Percentiles rank a stretch among this genome's conserved stretches.
These are phyloP conservation scores for Diploptera punctata DNA, from an alignment of 2,888 invertebrate species.

Conservation along the genomic window DNA sequence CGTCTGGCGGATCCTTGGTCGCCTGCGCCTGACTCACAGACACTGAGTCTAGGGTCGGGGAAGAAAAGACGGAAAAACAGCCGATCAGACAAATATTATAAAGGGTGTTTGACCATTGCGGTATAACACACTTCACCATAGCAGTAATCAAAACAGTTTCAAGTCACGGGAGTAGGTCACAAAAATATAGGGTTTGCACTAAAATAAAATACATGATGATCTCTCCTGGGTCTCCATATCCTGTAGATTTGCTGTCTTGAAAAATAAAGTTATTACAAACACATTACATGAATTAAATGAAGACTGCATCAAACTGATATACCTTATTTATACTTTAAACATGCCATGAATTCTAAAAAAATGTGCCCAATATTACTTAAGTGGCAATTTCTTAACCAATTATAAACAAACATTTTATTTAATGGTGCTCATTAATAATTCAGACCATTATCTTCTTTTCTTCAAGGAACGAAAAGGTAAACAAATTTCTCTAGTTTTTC, in stretches of 20 bases:
- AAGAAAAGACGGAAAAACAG: constrained; percentile 46
- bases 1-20: constrained; percentile 76
- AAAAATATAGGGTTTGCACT: constrained; percentile 10
- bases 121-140: constrained; percentile 26
- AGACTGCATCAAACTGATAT: neutral
- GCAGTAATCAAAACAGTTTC: constrained; percentile 41
- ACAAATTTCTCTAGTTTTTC: too few relatives aligned
- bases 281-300: constrained; percentile 5
- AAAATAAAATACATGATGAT: neutral
- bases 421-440: too few relatives aligned
- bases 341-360: too few relatives aligned
- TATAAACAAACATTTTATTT: too few relatives aligned
- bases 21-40: constrained; percentile 50
- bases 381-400: too few relatives aligned
- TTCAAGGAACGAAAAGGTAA: too few relatives aligned
- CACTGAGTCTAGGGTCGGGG: constrained; percentile 44
- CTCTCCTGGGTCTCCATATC: constrained; percentile 12
- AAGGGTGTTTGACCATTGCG: constrained; percentile 81
- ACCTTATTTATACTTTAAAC: too few relatives aligned
- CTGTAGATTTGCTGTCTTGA: constrained; percentile 9
- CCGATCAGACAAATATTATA: constrained; percentile 54
- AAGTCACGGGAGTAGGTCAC: constrained; percentile 40
- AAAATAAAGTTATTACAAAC: constrained; percentile 1
- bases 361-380: too few relatives aligned
- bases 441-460: too few relatives aligned